These are phyloP conservation scores for Condylura cristata DNA, from an alignment of 2,113 vertebrate species.

Conservation along the genomic window DNA sequence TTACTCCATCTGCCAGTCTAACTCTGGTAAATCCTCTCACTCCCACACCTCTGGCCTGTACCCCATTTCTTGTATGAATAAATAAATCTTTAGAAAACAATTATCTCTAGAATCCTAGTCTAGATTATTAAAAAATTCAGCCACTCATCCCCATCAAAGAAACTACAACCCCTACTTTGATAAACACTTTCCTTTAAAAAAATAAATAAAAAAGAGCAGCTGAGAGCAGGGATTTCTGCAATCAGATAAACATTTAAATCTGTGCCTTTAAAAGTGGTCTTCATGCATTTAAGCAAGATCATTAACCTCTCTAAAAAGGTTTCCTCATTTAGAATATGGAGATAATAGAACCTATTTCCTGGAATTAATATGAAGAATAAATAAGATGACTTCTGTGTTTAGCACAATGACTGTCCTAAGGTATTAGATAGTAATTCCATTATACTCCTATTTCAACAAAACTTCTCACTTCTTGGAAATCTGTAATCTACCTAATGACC, in stretches of 20 bases:
- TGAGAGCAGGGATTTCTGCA: not conserved
- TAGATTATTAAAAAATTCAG: not conserved
- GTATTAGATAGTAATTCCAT: not conserved
- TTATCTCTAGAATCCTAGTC: not conserved
- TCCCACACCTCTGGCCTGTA: no score
- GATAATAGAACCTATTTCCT: not conserved
- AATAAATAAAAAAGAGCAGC: not conserved
- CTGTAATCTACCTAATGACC: not conserved
- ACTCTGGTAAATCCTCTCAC: no score
- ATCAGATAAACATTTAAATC: not conserved
- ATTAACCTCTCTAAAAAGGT: not conserved
- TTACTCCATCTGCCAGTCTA: no score
- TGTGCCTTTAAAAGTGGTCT: not conserved
- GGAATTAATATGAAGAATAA: not conserved
- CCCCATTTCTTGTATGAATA: no score
- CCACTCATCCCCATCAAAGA: accelerated
- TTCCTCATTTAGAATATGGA: not conserved
- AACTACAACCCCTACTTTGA: not conserved
- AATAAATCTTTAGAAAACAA: no score
- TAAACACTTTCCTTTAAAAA: not conserved
- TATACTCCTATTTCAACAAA: not conserved
- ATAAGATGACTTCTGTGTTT: not conserved
- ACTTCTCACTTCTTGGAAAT: not conserved
- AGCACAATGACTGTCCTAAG: not conserved
- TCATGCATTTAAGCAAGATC: not conserved